Base-by-base conservation (phyloP, 2,888 invertebrate species). In the Cryptosula pallasiana region DNA sequence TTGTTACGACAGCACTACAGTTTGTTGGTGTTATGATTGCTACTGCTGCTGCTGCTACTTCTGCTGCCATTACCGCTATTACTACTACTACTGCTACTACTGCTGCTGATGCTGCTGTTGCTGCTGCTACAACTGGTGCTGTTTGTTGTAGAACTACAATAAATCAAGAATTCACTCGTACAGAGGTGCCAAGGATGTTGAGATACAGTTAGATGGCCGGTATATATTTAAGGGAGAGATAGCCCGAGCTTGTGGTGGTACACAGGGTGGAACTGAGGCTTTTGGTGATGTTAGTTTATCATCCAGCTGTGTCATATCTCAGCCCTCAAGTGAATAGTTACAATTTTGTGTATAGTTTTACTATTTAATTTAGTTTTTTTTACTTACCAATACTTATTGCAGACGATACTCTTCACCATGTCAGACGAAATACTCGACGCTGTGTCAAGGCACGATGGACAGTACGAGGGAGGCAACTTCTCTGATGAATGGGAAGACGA, bases 371-470 rank as follows among this genome's bases (percentile, higher is more conserved):
- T n/a, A n/a, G n/a, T n/a, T n/a, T n/a, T n/a, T n/a, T n/a, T n/a
- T n/a, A n/a, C n/a, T n/a, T n/a, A n/a, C n/a, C n/a, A n/a, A n/a
- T n/a, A n/a, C n/a, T n/a, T n/a, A 55, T 34, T 87, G 35, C 87
- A 93, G 93, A 93, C 92, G 9, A 92, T 93, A 75, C 86, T 93
- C 72, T 93, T 93, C 82, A 93, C 93, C 29, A 91, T 90, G 75
- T 90, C 91, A 77, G 89, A 92, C 45, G 82, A 84, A 25, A 92
- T 92, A 72, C 86, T 93, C 36, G 91, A 90, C 79, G 82, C 85
- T 55, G 89, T 87, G 35, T 85, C 86, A 1, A 78, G 80, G 54
- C 80, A 87, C 77, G 87, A 88, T 77, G 79, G 82, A 76, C 84
- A 81, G 25, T 84, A 80, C 76, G 82, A 83, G 73, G 81, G 79